Evolutionary conservation across 1,140 invertebrate genomes (phyloP).

Genomic region (Pogonomyrmex californicus): DNA sequence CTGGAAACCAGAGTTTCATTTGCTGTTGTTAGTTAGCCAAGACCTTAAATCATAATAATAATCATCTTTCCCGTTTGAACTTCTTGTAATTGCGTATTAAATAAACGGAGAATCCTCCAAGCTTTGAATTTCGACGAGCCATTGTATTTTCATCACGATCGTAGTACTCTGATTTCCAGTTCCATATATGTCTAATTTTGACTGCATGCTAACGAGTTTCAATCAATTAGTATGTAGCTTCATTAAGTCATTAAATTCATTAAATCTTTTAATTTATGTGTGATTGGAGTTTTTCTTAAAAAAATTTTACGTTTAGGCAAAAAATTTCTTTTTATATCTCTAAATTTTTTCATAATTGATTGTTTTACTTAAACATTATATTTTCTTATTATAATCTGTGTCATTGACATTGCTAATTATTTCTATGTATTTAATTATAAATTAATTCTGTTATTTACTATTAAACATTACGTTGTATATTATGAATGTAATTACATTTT

Average conservation of each 20-base stretch:
- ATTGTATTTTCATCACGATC: slow-evolving; percentile 36
- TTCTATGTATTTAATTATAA: slow-evolving; percentile 20
- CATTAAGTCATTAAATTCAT: neutral
- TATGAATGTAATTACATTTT: slow-evolving; percentile 15
- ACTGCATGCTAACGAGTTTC: too few species aligned
- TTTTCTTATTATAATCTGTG: neutral
- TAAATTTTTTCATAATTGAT: neutral
- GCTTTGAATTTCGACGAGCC: slow-evolving; percentile 26
- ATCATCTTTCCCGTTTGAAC: slow-evolving; percentile 34
- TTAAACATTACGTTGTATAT: neutral
- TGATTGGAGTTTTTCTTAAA: neutral
- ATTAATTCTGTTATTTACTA: slow-evolving; percentile 6
- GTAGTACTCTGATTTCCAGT: neutral
- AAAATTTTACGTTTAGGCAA: neutral
- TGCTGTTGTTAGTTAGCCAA: slow-evolving; percentile 37
- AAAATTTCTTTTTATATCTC: neutral
- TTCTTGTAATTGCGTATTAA: slow-evolving; percentile 34
- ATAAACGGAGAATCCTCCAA: neutral
- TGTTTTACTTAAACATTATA: neutral
- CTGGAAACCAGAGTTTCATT: slow-evolving; percentile 43
- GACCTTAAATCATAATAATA: slow-evolving; percentile 31
- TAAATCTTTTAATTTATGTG: neutral
- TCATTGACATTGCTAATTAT: neutral
- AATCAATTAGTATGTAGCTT: neutral
- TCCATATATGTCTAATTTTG: neutral